Base-by-base conservation (phyloP, 2,797 vertebrate genomes). In the Leptatherina wallacei region DNA sequence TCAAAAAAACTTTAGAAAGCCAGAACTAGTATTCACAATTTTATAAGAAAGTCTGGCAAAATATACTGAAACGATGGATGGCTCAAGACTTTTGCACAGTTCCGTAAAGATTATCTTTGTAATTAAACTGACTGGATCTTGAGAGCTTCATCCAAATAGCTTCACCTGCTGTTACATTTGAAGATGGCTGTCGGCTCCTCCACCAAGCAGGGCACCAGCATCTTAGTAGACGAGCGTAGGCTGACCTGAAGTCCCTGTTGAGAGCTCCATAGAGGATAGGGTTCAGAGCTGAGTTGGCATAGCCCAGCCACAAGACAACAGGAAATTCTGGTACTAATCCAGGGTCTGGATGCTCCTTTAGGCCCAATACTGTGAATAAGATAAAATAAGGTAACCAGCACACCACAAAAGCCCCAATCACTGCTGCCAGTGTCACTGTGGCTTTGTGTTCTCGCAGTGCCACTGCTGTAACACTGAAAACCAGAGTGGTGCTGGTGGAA, bases 301-400 rank as follows among this genome's bases (percentile, higher is more conserved):
- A 99, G 68, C 98, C 98, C 69, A 99, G 88, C 97, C 98, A 99
- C 60, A 98, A 80, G 22, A 98, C 97, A 0, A 97, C 67, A 0
- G 95, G 88, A 77, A 93, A 95, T 32, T 85, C 80, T 0, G 91
- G 85, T 20, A 90, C 88, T 20, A 63, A 81, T 76, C 83, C 75
- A 0, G 88, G 85, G 67, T 93, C 84, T 0, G 83, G 81, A 63
- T 96, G 89, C 59, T 96, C 95, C 57, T 44, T 77, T 40, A 97
- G 61, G 0, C 97, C 97, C 24, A 95, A 87, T 77, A 97, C 94
- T 0, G 93, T 96, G 72, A 99, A 99, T 22, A 96, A 85, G 0
- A 97, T 96, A 85, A 99, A 99, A 88, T 99, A 99, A 3, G 98
- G 98, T 66, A 98, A 93, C 98, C 98, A 99, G 89, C 97, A 99